Conservation (phyloP, 2,888 invertebrate genomes). For the Kuschelorhynchus macadamiae region DNA sequence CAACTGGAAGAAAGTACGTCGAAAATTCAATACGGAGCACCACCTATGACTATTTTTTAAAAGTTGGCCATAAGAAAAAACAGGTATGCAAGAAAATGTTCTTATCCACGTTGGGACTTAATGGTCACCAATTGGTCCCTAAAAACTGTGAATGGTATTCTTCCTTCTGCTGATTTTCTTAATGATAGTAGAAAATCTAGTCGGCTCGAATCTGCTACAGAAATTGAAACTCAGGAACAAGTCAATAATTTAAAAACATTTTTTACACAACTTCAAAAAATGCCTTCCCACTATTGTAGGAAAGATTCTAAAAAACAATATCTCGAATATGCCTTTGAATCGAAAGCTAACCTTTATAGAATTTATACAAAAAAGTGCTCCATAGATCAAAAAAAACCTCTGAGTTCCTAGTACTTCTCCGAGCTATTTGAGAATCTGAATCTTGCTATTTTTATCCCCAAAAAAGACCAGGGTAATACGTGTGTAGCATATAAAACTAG, state of each 20-base stretch:
- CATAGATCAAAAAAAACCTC: too few relatives aligned
- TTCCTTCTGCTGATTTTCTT: not conserved
- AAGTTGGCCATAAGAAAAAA: not conserved
- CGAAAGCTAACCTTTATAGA: slow-evolving; percentile 26
- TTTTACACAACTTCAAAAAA: slow-evolving; percentile 3
- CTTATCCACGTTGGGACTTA: not conserved
- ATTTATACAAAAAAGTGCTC: too few relatives aligned
- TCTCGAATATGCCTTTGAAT: slow-evolving; percentile 27
- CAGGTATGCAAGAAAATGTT: too few relatives aligned
- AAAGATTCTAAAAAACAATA: slow-evolving; percentile 1
- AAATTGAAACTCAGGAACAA: not conserved
- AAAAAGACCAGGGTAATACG: slow-evolving; percentile 22
- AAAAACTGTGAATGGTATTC: too few relatives aligned
- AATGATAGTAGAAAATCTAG: slow-evolving; percentile 9
- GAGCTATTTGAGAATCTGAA: slow-evolving; percentile 40
- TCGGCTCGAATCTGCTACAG: not conserved
- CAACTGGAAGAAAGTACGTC: not conserved
- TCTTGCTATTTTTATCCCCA: slow-evolving; percentile 5
- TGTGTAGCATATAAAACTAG: slow-evolving; percentile 39
- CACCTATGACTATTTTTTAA: slow-evolving; percentile 4
- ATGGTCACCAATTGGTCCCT: not conserved
- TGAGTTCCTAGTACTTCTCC: slow-evolving; percentile 19
- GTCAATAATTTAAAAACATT: not conserved
- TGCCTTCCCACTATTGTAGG: slow-evolving; percentile 13
- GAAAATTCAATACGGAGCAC: not conserved